These are phyloP conservation scores for Autographa pulchrina DNA, from an alignment of 2,888 invertebrate species.

Conservation along the genomic window DNA sequence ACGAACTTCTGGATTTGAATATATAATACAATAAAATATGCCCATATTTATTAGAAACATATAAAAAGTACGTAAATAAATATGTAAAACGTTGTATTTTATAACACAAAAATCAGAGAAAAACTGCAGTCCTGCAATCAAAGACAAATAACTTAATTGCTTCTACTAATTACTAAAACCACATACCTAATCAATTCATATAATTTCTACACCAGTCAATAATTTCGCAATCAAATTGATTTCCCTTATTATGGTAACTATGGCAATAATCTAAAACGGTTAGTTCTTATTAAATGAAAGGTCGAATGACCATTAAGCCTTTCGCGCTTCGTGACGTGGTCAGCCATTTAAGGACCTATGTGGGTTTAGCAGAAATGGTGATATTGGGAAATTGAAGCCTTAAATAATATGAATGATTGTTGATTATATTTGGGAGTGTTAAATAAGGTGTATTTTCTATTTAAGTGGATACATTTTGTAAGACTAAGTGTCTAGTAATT, in stretches of 20 bases:
- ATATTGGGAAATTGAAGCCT: background rate
- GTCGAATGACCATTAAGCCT: background rate
- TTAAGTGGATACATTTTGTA: background rate
- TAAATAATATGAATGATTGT: background rate
- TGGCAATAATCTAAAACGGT: background rate
- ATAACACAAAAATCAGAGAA: no score
- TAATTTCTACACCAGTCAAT: background rate
- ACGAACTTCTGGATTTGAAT: no score
- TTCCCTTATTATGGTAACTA: background rate
- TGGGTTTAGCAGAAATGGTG: background rate
- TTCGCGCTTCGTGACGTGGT: background rate
- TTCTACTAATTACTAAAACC: background rate
- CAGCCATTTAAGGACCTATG: background rate
- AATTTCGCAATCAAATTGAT: background rate
- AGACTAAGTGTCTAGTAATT: background rate
- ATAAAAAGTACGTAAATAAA: no score
- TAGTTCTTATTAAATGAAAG: background rate
- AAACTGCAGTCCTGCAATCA: no score
- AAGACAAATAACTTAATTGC: background rate
- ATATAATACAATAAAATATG: no score
- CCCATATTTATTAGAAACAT: no score
- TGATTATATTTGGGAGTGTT: background rate
- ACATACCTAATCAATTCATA: background rate
- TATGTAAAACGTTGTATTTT: no score
- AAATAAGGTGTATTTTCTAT: background rate